A percentile compares a stretch with the other conserved stretches of the same genome.
Conservation (phyloP, 2,888 invertebrate species). For the Lepidochrysops patricia region DNA sequence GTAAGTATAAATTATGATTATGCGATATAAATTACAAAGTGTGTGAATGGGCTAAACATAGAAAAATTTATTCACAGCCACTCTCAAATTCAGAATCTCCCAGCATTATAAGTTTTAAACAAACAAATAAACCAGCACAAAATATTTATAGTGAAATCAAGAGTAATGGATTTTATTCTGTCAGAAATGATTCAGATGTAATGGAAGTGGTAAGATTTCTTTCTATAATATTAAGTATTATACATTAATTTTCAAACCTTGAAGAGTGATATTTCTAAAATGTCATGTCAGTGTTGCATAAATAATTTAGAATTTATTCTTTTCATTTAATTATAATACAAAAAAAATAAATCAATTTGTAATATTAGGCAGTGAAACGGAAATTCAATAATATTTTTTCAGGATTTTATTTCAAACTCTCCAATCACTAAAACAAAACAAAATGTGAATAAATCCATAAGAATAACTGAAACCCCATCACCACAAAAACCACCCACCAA, state of each 20-base stretch:
- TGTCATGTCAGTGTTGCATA: too few species aligned
- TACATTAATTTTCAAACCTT: too few species aligned
- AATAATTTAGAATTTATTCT: too few species aligned
- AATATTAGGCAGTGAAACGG: too few species aligned
- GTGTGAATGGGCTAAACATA: too few species aligned
- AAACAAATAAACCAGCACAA: neutral
- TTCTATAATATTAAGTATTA: constrained; percentile 11
- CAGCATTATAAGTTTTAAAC: neutral
- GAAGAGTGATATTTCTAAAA: too few species aligned
- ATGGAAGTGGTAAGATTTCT: constrained; percentile 29
- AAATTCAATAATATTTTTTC: too few species aligned
- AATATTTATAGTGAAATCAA: neutral
- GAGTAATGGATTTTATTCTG: constrained; percentile 2
- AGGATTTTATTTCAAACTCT: constrained; percentile 18
- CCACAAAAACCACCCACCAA: constrained; percentile 18
- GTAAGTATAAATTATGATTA: constrained; percentile 3
- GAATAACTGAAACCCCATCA: constrained; percentile 27
- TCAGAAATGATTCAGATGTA: constrained; percentile 22
- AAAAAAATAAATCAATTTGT: too few species aligned
- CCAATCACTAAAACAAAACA: constrained; percentile 13
- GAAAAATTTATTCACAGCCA: neutral
- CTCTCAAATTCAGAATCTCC: neutral
- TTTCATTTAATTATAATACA: too few species aligned
- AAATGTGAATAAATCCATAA: constrained; percentile 22
- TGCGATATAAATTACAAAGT: too few species aligned